Base-by-base conservation (phyloP, 1,140 invertebrate species). In the Frieseomelitta varia region DNA sequence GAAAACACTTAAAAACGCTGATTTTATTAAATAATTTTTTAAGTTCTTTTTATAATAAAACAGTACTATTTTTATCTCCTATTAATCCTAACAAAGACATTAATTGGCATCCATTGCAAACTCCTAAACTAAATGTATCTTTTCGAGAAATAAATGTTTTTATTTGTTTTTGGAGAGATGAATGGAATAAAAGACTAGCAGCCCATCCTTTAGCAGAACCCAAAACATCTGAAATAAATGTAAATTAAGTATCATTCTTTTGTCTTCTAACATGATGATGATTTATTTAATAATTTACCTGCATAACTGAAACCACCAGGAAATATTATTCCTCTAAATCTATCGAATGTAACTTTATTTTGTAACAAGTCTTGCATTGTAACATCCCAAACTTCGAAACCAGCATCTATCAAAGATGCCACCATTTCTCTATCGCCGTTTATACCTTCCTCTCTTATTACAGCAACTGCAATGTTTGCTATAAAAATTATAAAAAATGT, bases 131-230 rank as follows among this genome's bases (percentile, higher is more conserved):
- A 93, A 99, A 99, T 1, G 98, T 99, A 92, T 99, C 97, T 4
- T 95, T 87, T 34, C 98, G 96, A 55, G 96, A 93, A 69, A 99
- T 97, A 91, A 99, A 98, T 12, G 94, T 91, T 79, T 94, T 93
- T 4, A 97, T 91, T 61, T 95, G 95, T 39, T 96, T 95, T 79
- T 96, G 96, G 10, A 97, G 87, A 24, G 90, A 90, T 39, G 94
- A 90, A 93, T 97, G 95, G 92, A 98, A 99, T 10, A 97, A 91
- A 24, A 99, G 97, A 89, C 97, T 97, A 0, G 98, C 98, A 4
- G 99, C 98, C 99, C 99, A 99, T 27, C 99, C 99, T 95, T 99
- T 99, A 0, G 98, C 99, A 1, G 99, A 99, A 1, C 99, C 99
- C 58, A 99, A 95, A 2, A 99, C 99, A 95, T 99, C 99, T 97